Base-by-base conservation (phyloP, 1,140 invertebrate genomes). In the Bicyclus anynana region DNA sequence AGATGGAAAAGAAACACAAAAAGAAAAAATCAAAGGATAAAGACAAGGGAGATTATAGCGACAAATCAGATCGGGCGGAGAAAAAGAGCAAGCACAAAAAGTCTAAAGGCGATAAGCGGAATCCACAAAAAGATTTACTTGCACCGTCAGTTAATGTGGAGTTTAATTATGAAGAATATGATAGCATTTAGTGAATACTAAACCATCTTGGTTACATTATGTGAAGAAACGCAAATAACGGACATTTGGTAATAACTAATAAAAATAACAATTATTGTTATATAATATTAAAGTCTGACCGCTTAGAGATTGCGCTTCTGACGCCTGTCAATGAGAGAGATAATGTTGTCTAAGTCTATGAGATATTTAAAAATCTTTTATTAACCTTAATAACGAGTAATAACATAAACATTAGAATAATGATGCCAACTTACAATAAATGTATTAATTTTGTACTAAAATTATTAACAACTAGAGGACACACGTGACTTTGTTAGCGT, bases 11-110 rank as follows among this genome's bases (percentile, higher is more conserved):
- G 53, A 89, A 89, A 71, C 85, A 89, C 51, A 89, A 89, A 54
- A 90, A 90, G 63, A 89, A 89, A 59, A 89, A 89, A 57, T 85
- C 85, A 1, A 90, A 90, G 61, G 84, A 87, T 33, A 86, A 84
- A 67, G 85, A 87, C n/a, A 80, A 77, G 62, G 77, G 77, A 13
- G 87, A 89, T 35, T 70, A 72, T 33, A 76, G 67, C 12, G 84
- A 86, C 3, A 86, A 82, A 59, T 77, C 80, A 0, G 84, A 87
- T 20, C 59, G 66, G 5, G 89, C 83, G 66, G 87, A 89, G 38
- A 89, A 83, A 47, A 90, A 89, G 65, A 72, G 82, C 18, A 87
- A 82, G 52, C 81, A 82, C 37, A 89, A 83, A 58, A 88, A 85
- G 66, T 77, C 67, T 9, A 87, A 77, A 65, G 72, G 62, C 49